A percentile compares a stretch with the other conserved stretches of the same genome.
Evolutionary conservation across 2,888 invertebrate genomes (phyloP).

Genomic region (Heliothis peltigera): DNA sequence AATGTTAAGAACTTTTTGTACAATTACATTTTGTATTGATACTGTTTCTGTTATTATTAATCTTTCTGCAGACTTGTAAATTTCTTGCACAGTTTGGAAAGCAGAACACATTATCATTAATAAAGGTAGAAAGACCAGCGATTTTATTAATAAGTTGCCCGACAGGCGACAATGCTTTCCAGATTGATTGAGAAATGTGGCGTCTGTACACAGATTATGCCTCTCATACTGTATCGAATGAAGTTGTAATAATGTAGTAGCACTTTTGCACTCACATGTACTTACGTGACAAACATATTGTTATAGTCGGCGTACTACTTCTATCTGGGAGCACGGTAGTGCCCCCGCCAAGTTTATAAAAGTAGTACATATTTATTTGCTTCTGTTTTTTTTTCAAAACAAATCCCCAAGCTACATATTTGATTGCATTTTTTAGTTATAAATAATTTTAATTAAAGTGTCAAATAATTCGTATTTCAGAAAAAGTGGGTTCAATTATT

Average conservation of each 20-base stretch:
- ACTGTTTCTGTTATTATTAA: constrained; percentile 5
- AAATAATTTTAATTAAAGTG: constrained; percentile 21
- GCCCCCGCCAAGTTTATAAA: too few species aligned
- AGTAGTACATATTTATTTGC: constrained; percentile 8
- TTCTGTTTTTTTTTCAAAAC: background rate
- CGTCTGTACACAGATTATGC: constrained; percentile 6
- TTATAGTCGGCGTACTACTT: constrained; percentile 6
- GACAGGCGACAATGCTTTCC: constrained; percentile 17
- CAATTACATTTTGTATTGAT: constrained; percentile 27
- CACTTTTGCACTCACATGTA: background rate
- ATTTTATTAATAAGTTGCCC: background rate
- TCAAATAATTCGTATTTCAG: constrained; percentile 39
- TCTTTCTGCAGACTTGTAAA: constrained; percentile 1
- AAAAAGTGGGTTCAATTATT: constrained; percentile 52
- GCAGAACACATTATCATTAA: background rate
- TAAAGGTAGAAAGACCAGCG: background rate
- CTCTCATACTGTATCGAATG: constrained; percentile 4
- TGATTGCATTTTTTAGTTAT: constrained; percentile 8
- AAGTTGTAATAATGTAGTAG: constrained; percentile 7
- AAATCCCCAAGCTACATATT: constrained; percentile 38
- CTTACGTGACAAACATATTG: constrained; percentile 1
- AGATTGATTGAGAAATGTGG: constrained; percentile 24
- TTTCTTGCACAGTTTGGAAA: constrained; percentile 11
- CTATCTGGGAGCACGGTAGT: too few species aligned
- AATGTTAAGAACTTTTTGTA: background rate